These are phyloP conservation scores for Myrmecobius fasciatus DNA, from an alignment of 2,113 vertebrate species.

Conservation along the genomic window DNA sequence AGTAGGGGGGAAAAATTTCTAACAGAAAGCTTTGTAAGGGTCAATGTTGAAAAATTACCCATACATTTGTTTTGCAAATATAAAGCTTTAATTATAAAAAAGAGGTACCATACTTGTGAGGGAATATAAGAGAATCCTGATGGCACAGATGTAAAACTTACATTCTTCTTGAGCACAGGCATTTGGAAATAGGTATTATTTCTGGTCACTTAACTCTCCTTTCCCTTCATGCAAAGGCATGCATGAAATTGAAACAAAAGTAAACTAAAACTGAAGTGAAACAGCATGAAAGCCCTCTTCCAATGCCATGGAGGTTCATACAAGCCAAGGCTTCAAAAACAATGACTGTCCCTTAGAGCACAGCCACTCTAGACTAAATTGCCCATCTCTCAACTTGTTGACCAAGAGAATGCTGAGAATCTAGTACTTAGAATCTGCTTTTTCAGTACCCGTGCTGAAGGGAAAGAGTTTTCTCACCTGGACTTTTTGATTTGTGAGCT, in stretches of 20 bases:
- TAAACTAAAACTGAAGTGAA: background rate
- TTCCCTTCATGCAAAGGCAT: background rate
- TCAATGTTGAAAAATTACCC: too few relatives aligned
- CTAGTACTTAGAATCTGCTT: background rate
- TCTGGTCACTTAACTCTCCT: background rate
- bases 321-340: background rate
- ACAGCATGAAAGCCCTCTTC: background rate
- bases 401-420: background rate
- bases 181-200: constrained; percentile 8
- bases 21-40: too few relatives aligned
- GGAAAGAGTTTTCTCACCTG: background rate
- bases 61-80: too few relatives aligned
- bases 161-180: background rate
- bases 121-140: background rate
- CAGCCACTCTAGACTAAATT: background rate
- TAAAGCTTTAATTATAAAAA: too few relatives aligned
- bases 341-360: background rate
- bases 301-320: background rate
- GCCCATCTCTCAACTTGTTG: background rate
- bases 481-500: background rate
- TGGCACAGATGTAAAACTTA: background rate
- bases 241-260: background rate
- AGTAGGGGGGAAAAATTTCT: too few relatives aligned
- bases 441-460: background rate
- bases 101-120: background rate